These are phyloP conservation scores for Polyploca ridens DNA, from an alignment of 2,888 invertebrate genomes.

Conservation along the genomic window DNA sequence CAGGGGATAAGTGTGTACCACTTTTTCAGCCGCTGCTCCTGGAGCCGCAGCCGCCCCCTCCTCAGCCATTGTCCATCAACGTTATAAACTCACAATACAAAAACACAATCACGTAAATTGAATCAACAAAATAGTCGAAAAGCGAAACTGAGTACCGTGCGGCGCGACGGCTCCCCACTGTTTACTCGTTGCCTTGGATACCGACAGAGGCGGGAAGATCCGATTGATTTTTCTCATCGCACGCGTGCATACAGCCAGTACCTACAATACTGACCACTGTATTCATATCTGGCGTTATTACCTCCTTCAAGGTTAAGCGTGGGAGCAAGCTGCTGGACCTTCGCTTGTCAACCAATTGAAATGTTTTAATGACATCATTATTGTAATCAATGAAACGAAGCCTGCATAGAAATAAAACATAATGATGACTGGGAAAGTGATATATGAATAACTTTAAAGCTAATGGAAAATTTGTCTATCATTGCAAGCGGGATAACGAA, in stretches of 20 bases:
- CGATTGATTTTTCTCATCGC: constrained; percentile 80
- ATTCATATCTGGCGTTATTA: constrained; percentile 37
- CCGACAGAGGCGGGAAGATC: constrained; percentile 73
- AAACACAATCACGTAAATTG: constrained; percentile 28
- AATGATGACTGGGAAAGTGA: not conserved
- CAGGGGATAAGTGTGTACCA: constrained; percentile 92
- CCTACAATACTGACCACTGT: constrained; percentile 23
- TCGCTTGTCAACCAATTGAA: not conserved
- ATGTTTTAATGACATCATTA: constrained; percentile 15
- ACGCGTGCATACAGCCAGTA: constrained; percentile 42
- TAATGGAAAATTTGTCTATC: too few relatives aligned
- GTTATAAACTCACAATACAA: constrained; percentile 28
- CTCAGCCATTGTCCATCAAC: constrained; percentile 64
- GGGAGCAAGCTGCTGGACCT: constrained; percentile 31
- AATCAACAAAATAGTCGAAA: constrained; percentile 28
- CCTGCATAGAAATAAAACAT: not conserved
- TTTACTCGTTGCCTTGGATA: constrained; percentile 81
- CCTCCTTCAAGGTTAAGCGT: constrained; percentile 37
- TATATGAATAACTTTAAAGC: not conserved
- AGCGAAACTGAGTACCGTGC: constrained; percentile 47
- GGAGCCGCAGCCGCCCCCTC: constrained; percentile 57
- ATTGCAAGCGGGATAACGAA: too few relatives aligned
- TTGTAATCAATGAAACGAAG: not conserved
- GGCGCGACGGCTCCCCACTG: constrained; percentile 70
- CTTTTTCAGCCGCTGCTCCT: constrained; percentile 85